Evolutionary conservation across 2,113 vertebrate genomes (phyloP).

Genomic region (Melanerpes formicivorus): DNA sequence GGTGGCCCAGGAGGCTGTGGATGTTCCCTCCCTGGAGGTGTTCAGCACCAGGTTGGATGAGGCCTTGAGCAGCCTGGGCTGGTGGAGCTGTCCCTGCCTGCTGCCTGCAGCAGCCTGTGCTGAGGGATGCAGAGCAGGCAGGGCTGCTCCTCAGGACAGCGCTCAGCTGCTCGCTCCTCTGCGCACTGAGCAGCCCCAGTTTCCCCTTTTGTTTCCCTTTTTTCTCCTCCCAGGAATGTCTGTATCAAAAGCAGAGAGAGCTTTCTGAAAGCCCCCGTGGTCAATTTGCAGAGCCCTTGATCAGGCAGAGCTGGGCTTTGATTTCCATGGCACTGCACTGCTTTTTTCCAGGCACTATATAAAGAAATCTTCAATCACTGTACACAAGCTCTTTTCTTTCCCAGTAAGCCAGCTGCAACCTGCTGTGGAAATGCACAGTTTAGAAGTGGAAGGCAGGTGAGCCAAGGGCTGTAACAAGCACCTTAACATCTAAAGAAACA

Average conservation of each 20-base stretch:
- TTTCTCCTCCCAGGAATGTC: neutral
- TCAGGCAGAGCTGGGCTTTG: neutral
- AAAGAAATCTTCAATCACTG: neutral
- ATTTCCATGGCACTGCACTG: neutral
- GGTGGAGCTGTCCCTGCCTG: no score
- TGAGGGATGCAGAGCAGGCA: neutral
- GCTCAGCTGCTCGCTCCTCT: neutral
- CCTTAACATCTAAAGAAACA: neutral
- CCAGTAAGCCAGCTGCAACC: neutral
- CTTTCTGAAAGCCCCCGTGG: neutral
- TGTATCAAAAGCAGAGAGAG: conserved; percentile 3
- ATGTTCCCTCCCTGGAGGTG: no score
- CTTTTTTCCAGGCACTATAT: neutral
- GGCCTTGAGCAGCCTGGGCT: no score
- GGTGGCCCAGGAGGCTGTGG: no score
- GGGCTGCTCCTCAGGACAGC: neutral
- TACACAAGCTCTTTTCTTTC: neutral
- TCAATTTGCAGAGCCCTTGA: conserved; percentile 22
- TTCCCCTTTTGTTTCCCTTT: neutral
- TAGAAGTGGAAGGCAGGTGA: neutral
- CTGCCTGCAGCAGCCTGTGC: no score
- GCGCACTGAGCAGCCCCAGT: neutral
- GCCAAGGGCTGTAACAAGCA: neutral
- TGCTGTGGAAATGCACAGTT: neutral
- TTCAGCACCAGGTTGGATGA: no score